Evolutionary conservation across 2,797 vertebrate genomes (phyloP), one percentile per base, ranked within the genome.

Genomic region (Pogoniulus pusillus): DNA sequence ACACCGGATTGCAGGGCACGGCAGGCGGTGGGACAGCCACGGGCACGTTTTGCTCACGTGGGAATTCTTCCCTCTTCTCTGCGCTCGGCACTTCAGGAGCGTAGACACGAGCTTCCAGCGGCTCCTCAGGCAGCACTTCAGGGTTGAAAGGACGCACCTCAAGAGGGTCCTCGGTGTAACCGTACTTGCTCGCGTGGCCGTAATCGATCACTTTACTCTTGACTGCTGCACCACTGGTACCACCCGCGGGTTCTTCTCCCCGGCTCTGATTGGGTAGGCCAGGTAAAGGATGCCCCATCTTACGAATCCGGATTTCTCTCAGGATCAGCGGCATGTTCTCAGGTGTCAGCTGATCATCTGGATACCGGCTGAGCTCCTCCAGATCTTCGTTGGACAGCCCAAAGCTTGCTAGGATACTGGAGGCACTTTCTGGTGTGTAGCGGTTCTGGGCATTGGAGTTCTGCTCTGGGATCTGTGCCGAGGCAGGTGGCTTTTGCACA

Each of bases 351-450:
- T 99, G 98, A 58, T 99, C 98, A 51, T 99, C 99, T 3, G 99
- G 98, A 70, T 98, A 99, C 47, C 98, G 98, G 73, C 98, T 98
- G 30, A 99, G 98, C 87, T 98, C 98, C 91, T 99, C 98, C 87
- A 99, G 94, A 78, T 99, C 99, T 70, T 99, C 99, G 57, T 98
- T 99, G 58, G 99, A 98, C 60, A 99, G 97, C 77, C 99, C 98
- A 66, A 99, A 99, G n/a, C 98, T 98, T 49, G 98, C 96, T 71
- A 99, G 97, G 81, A 99, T 99, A 85, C 98, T 98, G 43, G 98
- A 97, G 34, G 99, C 99, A 12, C 98, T 98, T 91, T 99, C 98
- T 1, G 98, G 98, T 0, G 98, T 99, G 92, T 99, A 99, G 47
- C 98, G 98, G 89, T 93, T 97, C 90, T 98, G 98, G 26, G 89